phyloP scores from a whole-genome alignment of 2,888 invertebrate genomes.

The Erpobdella octoculata region DNA sequence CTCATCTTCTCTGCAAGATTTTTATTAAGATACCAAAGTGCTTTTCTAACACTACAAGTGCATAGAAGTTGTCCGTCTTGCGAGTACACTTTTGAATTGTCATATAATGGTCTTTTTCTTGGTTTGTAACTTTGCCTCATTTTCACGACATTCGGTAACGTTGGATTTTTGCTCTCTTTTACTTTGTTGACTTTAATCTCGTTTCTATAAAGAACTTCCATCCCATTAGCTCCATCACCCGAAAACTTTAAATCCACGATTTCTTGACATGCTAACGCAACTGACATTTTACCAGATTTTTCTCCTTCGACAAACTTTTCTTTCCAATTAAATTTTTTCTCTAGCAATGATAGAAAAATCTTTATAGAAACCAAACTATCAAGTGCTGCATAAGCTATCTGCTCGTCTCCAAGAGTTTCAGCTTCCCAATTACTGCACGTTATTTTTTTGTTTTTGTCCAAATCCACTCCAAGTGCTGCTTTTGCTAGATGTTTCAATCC shows the following conservation, averaged over 20 bases:
- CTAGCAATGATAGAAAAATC: slow-evolving; percentile 56
- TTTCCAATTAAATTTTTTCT: neutral
- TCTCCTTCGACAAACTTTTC: neutral
- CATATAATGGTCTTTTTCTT: slow-evolving; percentile 65
- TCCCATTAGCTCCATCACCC: no score
- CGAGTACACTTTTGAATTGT: slow-evolving; percentile 69
- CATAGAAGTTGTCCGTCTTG: slow-evolving; percentile 70
- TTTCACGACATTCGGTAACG: neutral
- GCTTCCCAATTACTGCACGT: slow-evolving; percentile 72
- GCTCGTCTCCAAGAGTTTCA: slow-evolving; percentile 57
- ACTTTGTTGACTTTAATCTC: no score
- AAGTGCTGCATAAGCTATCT: slow-evolving; percentile 63
- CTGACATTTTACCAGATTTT: neutral
- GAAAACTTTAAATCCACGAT: slow-evolving; percentile 9
- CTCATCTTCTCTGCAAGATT: slow-evolving; percentile 52
- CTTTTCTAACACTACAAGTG: slow-evolving; percentile 68
- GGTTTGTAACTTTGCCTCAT: slow-evolving; percentile 45
- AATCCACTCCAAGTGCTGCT: slow-evolving; percentile 58
- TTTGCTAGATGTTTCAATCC: slow-evolving; percentile 64
- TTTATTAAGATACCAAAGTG: slow-evolving; percentile 63
- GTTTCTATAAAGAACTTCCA: no score
- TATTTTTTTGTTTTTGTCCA: slow-evolving; percentile 65
- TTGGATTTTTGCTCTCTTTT: neutral
- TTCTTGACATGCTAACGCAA: neutral
- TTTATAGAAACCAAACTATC: slow-evolving; percentile 67